A percentile compares a stretch with the other conserved stretches of the same genome.
These are phyloP conservation scores for Puffinus mauretanicus DNA, from an alignment of 2,113 vertebrate genomes.

Conservation along the genomic window DNA sequence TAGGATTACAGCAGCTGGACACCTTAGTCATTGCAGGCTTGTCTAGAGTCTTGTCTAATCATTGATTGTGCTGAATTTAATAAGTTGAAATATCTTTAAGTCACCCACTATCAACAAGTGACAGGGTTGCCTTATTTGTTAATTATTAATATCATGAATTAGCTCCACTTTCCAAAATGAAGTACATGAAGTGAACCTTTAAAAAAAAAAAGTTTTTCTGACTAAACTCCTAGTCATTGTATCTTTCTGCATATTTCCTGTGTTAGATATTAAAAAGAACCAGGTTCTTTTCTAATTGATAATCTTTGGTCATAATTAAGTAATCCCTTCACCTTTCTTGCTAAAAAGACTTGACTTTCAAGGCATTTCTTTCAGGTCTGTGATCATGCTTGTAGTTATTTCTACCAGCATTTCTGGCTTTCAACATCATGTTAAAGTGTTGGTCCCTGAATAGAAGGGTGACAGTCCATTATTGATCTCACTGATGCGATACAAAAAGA, in stretches of 20 bases:
- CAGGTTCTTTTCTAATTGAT: background rate
- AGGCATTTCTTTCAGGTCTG: background rate
- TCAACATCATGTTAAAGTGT: background rate
- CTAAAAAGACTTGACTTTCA: background rate
- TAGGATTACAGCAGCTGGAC: background rate
- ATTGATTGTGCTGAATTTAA: background rate
- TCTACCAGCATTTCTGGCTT: background rate
- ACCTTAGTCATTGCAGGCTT: background rate
- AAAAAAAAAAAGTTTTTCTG: background rate
- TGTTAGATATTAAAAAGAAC: background rate
- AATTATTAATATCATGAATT: background rate
- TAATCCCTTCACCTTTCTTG: background rate
- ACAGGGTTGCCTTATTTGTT: background rate
- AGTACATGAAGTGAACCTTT: background rate
- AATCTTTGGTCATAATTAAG: background rate
- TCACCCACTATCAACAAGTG: background rate
- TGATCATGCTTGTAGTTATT: background rate
- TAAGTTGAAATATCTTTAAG: background rate
- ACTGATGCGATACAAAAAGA: background rate
- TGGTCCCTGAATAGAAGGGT: background rate
- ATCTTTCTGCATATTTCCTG: background rate
- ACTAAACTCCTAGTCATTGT: rapidly evolving
- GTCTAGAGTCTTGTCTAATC: background rate
- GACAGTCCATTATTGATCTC: background rate
- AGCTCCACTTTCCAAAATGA: background rate